Conservation (phyloP, 2,113 vertebrate species). For the Seriola aureovittata region DNA sequence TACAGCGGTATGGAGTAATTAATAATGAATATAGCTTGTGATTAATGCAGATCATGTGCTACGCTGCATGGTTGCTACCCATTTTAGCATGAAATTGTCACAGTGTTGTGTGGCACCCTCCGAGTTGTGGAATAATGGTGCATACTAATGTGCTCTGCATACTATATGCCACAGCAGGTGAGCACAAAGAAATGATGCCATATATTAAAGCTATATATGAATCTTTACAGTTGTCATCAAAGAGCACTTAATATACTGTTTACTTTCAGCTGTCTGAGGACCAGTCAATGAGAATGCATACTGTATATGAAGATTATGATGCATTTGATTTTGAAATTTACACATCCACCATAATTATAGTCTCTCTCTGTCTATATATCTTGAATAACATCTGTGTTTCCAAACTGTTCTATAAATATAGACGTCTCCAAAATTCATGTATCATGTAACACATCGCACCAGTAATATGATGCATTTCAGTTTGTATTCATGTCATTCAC, state of each 20-base stretch:
- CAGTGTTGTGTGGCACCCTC: constrained; percentile 16
- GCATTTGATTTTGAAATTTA: neutral
- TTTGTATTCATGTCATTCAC: constrained; percentile 35
- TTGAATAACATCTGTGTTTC: neutral
- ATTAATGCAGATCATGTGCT: constrained; percentile 19
- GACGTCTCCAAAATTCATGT: neutral
- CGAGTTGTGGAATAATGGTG: constrained; percentile 41
- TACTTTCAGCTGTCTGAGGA: neutral
- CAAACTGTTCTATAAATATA: neutral
- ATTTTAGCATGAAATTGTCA: constrained; percentile 45
- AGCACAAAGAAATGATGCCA: neutral
- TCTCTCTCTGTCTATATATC: neutral
- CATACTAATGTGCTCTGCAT: constrained; percentile 19
- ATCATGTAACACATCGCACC: neutral
- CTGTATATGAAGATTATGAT: neutral
- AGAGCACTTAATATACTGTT: neutral
- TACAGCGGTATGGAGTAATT: neutral
- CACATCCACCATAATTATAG: neutral
- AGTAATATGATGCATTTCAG: neutral
- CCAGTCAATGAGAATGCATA: neutral
- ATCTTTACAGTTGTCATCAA: neutral
- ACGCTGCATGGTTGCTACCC: constrained; percentile 16
- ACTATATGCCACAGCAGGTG: constrained; percentile 4
- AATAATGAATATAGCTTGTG: neutral
- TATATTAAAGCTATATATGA: neutral